A percentile compares a stretch with the other conserved stretches of the same genome.
Conservation (phyloP, 2,888 invertebrate species). For the Autographa gamma region DNA sequence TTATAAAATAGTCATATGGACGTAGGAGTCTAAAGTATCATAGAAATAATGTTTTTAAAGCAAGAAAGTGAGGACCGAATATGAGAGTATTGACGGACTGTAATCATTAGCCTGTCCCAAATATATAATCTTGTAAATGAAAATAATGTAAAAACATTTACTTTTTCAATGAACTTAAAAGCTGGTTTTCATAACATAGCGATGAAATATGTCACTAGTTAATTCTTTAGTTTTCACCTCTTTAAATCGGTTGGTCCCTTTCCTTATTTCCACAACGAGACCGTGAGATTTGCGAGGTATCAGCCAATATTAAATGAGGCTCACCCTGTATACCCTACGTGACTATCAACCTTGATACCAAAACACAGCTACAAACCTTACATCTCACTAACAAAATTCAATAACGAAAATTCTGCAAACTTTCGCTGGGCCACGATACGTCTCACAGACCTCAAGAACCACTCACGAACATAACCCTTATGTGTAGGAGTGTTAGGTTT, state of each 20-base stretch:
- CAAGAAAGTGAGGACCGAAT: too few species aligned
- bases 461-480: conserved; percentile 47
- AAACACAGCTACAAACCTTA: conserved; percentile 63
- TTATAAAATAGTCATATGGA: background rate
- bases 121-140: background rate
- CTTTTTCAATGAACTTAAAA: background rate
- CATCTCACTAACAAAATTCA: conserved; percentile 73
- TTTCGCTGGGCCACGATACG: conserved; percentile 59
- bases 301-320: conserved; percentile 41
- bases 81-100: too few species aligned
- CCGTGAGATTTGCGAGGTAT: conserved; percentile 23
- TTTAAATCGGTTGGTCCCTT: background rate
- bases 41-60: too few species aligned
- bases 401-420: conserved; percentile 71
- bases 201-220: background rate
- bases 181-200: too few species aligned
- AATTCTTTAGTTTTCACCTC: background rate
- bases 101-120: too few species aligned
- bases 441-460: conserved; percentile 47
- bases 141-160: background rate
- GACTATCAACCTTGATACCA: conserved; percentile 40
- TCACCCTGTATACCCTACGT: conserved; percentile 39
- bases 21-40: too few species aligned
- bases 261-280: conserved; percentile 1
- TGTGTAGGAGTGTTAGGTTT: conserved; percentile 26